Evolutionary conservation across 2,888 invertebrate species (phyloP).

Genomic region (Eupithecia exiguata): DNA sequence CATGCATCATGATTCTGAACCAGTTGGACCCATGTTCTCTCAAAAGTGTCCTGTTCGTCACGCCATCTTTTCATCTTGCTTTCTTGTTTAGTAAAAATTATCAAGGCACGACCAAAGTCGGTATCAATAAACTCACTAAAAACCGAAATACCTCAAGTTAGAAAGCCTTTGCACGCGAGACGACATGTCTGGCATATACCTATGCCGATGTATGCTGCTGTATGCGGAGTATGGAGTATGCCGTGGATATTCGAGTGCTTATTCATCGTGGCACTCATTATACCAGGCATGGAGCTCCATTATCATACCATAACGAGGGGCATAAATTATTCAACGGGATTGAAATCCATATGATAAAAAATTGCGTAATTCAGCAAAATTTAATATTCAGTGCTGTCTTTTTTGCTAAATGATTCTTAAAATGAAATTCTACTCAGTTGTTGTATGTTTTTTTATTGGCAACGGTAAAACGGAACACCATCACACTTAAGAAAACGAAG

Average conservation of each 20-base stretch:
- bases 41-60: no score
- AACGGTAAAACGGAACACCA: no score
- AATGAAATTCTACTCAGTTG: background rate
- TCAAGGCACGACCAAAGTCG: background rate
- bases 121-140: constrained; percentile 3
- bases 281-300: constrained; percentile 43
- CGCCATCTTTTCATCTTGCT: no score
- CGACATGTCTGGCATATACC: constrained; percentile 35
- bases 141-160: constrained; percentile 20
- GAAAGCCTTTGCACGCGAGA: constrained; percentile 31
- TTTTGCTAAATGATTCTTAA: no score
- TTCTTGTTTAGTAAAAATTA: no score
- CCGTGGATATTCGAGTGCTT: constrained; percentile 57
- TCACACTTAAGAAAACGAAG: no score
- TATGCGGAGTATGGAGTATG: constrained; percentile 42
- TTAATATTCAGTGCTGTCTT: background rate
- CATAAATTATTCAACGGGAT: constrained; percentile 53
- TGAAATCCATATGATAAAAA: constrained; percentile 21
- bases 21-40: no score
- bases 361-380: background rate
- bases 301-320: constrained; percentile 51
- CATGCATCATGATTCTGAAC: no score
- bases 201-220: constrained; percentile 52
- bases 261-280: constrained; percentile 62
- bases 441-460: background rate